These are phyloP conservation scores for Limosa lapponica DNA, from an alignment of 2,797 vertebrate species.

Conservation along the genomic window DNA sequence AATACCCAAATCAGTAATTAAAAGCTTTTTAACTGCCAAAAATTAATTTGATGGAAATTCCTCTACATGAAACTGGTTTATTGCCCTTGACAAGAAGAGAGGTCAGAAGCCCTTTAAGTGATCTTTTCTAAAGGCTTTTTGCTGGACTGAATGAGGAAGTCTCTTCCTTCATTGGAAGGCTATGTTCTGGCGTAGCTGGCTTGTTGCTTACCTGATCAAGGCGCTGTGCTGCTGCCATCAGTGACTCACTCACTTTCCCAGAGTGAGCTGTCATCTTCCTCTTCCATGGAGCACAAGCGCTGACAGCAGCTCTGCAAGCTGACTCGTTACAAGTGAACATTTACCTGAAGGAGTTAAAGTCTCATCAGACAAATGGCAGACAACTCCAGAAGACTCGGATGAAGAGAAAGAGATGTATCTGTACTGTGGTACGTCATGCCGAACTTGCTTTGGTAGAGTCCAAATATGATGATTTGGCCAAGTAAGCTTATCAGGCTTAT, in stretches of 20 bases:
- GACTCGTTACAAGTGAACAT: background rate
- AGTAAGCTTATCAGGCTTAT: background rate
- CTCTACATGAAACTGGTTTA: background rate
- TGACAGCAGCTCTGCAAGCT: background rate
- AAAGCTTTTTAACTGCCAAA: background rate
- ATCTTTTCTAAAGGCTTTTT: background rate
- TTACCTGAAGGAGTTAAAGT: background rate
- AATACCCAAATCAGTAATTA: background rate
- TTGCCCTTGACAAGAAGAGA: fast-evolving
- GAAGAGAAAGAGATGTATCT: background rate
- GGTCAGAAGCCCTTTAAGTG: background rate
- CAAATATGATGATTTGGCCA: background rate
- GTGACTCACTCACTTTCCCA: background rate
- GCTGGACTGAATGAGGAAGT: fast-evolving
- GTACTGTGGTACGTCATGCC: background rate
- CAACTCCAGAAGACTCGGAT: background rate
- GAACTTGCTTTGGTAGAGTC: background rate
- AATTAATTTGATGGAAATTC: background rate
- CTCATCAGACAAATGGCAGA: background rate
- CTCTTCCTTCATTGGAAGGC: background rate
- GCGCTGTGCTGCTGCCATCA: background rate
- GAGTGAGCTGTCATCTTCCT: background rate
- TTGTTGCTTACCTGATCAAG: background rate
- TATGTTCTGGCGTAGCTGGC: fast-evolving
- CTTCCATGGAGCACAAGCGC: fast-evolving